Conservation (phyloP, 2,888 invertebrate genomes). For the Merodon equestris region DNA sequence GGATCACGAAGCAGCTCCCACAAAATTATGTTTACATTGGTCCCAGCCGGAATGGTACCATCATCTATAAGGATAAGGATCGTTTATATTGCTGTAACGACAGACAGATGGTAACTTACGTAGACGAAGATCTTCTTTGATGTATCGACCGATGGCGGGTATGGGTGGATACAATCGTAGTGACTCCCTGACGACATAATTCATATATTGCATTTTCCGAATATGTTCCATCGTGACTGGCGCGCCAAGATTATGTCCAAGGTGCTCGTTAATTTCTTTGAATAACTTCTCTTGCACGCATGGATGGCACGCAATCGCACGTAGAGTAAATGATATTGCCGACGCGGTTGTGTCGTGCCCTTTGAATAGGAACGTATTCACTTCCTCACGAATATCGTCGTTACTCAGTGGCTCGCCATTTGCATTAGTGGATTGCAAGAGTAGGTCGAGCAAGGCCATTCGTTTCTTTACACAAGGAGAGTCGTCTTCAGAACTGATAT, state of each 20-base stretch:
- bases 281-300: constrained; percentile 73
- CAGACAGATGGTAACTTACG: constrained; percentile 79
- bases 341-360: constrained; percentile 78
- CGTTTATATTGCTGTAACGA: neutral
- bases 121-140: constrained; percentile 80
- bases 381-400: constrained; percentile 83
- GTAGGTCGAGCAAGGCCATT: constrained; percentile 83
- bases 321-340: constrained; percentile 75
- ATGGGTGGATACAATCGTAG: constrained; percentile 84
- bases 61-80: constrained; percentile 61
- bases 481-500: constrained; percentile 39
- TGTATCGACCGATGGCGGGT: constrained; percentile 81
- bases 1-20: constrained; percentile 75
- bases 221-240: constrained; percentile 72
- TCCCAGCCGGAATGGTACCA: constrained; percentile 72
- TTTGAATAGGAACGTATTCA: constrained; percentile 87
- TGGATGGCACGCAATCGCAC: constrained; percentile 74
- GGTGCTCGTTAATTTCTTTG: constrained; percentile 72
- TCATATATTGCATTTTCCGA: constrained; percentile 78
- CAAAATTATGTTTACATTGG: constrained; percentile 74
- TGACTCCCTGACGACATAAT: constrained; percentile 84
- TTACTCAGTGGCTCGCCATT: constrained; percentile 81
- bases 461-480: constrained; percentile 79
- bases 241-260: constrained; percentile 71
- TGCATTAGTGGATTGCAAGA: constrained; percentile 81